Evolutionary conservation across 2,113 vertebrate genomes (phyloP).

Genomic region (Taxidea taxus): DNA sequence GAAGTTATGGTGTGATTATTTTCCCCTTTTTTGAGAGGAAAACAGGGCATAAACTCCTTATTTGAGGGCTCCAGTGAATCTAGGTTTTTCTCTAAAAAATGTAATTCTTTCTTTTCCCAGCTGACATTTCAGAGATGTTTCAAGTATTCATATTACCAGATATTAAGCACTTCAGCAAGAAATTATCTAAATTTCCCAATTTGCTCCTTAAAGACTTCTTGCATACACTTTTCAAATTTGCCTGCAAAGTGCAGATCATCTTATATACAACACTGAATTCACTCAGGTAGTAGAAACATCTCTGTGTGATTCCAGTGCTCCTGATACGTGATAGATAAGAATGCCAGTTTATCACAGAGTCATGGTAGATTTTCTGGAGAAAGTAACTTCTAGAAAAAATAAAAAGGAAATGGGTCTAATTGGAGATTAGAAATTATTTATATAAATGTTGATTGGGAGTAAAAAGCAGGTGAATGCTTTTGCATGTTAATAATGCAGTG

Average conservation of each 20-base stretch:
- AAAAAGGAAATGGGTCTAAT: background rate
- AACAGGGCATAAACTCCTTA: background rate
- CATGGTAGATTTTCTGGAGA: background rate
- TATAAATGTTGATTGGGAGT: background rate
- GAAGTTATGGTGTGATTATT: slow-evolving; percentile 8
- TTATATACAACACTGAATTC: background rate
- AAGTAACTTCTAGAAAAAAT: slow-evolving; percentile 1
- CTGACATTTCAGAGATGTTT: slow-evolving; percentile 64
- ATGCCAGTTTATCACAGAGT: background rate
- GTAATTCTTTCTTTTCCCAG: slow-evolving; percentile 52
- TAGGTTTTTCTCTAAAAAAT: slow-evolving; percentile 56
- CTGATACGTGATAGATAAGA: background rate
- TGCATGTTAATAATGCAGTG: background rate
- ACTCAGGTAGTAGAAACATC: slow-evolving; percentile 2
- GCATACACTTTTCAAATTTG: slow-evolving; percentile 46
- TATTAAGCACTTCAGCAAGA: slow-evolving; percentile 73
- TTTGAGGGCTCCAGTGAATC: slow-evolving; percentile 31
- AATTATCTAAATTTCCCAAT: slow-evolving; percentile 75
- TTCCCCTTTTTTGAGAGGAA: slow-evolving; percentile 1
- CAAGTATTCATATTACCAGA: slow-evolving; percentile 62
- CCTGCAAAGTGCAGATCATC: background rate
- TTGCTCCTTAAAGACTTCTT: slow-evolving; percentile 69
- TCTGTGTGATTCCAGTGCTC: background rate
- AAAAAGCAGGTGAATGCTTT: background rate
- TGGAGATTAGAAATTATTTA: background rate